Evolutionary conservation across 53 echinoderm and acorn worm species (phyloP), one percentile per base, ranked within the genome.

Genomic region (Henricia sp.): DNA sequence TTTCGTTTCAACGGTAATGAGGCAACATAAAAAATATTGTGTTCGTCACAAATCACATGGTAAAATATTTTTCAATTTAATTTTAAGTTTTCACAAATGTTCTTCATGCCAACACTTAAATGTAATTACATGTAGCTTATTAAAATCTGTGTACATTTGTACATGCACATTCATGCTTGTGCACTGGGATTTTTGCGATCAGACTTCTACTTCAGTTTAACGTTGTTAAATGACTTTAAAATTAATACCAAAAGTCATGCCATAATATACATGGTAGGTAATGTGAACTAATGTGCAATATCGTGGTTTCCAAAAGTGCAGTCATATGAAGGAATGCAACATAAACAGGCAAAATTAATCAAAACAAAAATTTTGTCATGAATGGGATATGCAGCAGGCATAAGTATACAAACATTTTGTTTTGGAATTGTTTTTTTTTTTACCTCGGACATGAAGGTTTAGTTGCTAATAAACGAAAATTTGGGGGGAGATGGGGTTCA

Each of bases 311-410:
- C 27, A 52, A 34, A 52, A 37, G 73, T 73, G 73, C 53, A 53
- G 29, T 41, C 41, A 52, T 6, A 46, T 33, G 64, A 80, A 46
- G 80, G 64, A 48, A 76, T 58, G 77, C 60, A 59, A 80, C 77
- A 59, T 40, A 80, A 38, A 64, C 80, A 80, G 64, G 80, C 80
- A 80, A 80, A 62, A 80, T 77, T 42, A 77, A 46, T 29, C 4
- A 44, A 58, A 80, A 80, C 10, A 41, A 80, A 59, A 57, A 9
- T 17, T 76, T 6, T 39, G 57, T 58, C 76, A 76, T 76, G 76
- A 41, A 25, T 76, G 59, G 76, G 36, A 20, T 28, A 42, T 20
- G 46, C 30, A 30, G 46, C 44, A 39, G 28, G 26, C 56, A 17
- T 55, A 4, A 6, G 25, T 56, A 56, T 24, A 17, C 56, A 23